Evolutionary conservation across 1,140 invertebrate species (phyloP).

Genomic region (Caenorhabditis inopinata): DNA sequence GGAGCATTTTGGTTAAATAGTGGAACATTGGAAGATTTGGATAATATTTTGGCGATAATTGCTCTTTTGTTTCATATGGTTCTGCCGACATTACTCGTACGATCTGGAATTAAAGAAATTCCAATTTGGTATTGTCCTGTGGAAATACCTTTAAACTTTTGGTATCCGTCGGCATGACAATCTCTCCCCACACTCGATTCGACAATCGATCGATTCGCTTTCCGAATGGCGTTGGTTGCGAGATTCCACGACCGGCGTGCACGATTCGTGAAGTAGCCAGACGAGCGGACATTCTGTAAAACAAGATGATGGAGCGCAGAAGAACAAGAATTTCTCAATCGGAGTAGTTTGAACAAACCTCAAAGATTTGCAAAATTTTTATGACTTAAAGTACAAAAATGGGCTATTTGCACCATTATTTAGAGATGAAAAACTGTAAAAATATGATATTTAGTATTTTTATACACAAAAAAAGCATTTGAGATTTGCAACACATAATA

Average conservation of each 20-base stretch:
- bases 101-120: constrained; percentile 49
- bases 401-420: no score
- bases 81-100: constrained; percentile 62
- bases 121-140: constrained; percentile 48
- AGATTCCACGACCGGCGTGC: constrained; percentile 51
- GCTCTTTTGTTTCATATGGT: constrained; percentile 59
- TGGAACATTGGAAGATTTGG: constrained; percentile 66
- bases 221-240: constrained; percentile 56
- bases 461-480: no score
- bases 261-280: constrained; percentile 50
- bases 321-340: no score
- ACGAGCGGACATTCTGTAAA: constrained; percentile 48
- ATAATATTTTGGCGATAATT: constrained; percentile 54
- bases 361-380: no score
- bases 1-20: constrained; percentile 65
- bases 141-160: constrained; percentile 33
- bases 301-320: no score
- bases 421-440: no score
- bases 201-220: constrained; percentile 63
- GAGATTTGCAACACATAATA: no score
- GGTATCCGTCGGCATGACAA: constrained; percentile 42
- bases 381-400: no score
- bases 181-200: constrained; percentile 64
- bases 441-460: no score
- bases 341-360: no score